Evolutionary conservation across 2,888 invertebrate genomes (phyloP), one percentile per base, ranked within the genome.

Genomic region (Drosophila multiciliata): DNA sequence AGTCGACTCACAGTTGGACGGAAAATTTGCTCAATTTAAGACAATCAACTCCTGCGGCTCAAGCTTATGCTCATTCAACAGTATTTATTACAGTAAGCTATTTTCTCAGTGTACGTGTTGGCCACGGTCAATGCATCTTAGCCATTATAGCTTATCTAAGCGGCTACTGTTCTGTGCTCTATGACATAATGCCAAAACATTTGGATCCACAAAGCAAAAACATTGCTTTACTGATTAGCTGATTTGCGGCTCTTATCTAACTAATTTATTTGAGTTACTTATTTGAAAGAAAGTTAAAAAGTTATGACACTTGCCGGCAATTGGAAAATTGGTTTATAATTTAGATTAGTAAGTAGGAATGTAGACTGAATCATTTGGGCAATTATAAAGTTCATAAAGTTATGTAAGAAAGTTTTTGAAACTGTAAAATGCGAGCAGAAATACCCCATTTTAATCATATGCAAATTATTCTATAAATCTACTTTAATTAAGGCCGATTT

Each of bases 181-280:
- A 66, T 80, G 75, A 83, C 81, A 83, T 72, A 80, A 80, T 75
- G 75, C 32, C 57, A 68, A 85, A 82, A 77, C 85, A 85, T 83
- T 86, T 80, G 71, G 49, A 80, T 80, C 64, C 71, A 57, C 42
- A 26, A 57, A n/a, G 67, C 76, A n/a, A 4, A 65, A 53, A 40
- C 49, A 49, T 58, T 62, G 60, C 64, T 48, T 70, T 77, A 74
- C 81, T 58, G 83, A 89, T 86, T 78, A 83, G 75, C 64, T 40
- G 12, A 40, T 12, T 49, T 42, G 29, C 11, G 26, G 15, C 29
- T 12, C 66, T 78, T 77, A 77, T 77, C 77, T 58, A 29, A 40
- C 8, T 20, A 32, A 42, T 20, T 33, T 55, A 49, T 62, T 77
- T 52, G 38, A 35, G 59, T 38, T 60, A 50, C 17, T 52, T 33